A percentile compares a stretch with the other conserved stretches of the same genome.
phyloP scores from a whole-genome alignment of 2,113 vertebrate species.

The Ictalurus punctatus region DNA sequence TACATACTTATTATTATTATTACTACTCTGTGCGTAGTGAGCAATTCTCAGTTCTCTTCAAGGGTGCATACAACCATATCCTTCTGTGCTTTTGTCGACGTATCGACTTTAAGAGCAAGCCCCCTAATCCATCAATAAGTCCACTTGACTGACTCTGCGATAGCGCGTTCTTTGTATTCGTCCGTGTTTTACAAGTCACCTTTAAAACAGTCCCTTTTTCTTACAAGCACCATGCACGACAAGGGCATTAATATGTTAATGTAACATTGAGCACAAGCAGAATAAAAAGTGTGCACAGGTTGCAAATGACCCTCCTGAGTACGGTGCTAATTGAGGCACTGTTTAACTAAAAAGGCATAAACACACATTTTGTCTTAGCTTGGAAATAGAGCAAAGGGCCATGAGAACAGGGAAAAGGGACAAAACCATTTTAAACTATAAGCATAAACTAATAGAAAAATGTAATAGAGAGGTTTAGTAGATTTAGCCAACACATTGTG shows the following conservation, averaged over 20 bases:
- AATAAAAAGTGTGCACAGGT: slow-evolving; percentile 54
- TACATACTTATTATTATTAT: background rate
- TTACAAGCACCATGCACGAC: background rate
- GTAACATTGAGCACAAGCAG: slow-evolving; percentile 47
- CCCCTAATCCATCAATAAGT: background rate
- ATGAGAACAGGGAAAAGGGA: background rate
- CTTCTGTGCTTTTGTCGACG: background rate
- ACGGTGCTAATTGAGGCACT: slow-evolving; percentile 54
- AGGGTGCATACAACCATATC: background rate
- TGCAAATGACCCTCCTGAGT: slow-evolving; percentile 66
- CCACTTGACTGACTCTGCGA: background rate
- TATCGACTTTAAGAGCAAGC: background rate
- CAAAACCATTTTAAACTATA: too few relatives aligned
- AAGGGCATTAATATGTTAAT: slow-evolving; percentile 58
- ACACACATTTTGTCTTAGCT: background rate
- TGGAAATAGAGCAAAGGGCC: background rate
- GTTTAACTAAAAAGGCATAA: slow-evolving; percentile 57
- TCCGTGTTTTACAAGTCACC: background rate
- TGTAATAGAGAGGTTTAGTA: too few relatives aligned
- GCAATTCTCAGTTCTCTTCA: background rate
- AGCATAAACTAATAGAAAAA: too few relatives aligned
- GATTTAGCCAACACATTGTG: background rate
- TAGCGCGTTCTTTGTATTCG: background rate
- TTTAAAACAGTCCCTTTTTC: slow-evolving; percentile 25
- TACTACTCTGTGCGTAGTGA: background rate